Evolutionary conservation across 2,113 vertebrate species (phyloP).

Genomic region (Diadophis punctatus): DNA sequence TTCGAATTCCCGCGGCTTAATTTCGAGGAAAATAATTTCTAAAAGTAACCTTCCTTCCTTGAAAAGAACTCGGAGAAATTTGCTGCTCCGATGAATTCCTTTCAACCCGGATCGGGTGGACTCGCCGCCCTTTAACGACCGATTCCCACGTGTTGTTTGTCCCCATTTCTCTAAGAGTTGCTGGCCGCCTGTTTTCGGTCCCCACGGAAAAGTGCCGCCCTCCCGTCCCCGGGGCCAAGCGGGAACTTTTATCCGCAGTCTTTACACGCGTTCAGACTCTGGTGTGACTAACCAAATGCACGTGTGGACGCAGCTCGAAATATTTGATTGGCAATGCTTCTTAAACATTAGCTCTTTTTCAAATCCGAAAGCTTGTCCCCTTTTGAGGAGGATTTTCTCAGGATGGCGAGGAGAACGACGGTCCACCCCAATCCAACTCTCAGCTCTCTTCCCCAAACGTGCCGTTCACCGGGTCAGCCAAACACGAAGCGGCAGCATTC

Average conservation of each 20-base stretch:
- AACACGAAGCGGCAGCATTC: neutral
- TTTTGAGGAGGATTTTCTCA: neutral
- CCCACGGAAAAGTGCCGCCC: neutral
- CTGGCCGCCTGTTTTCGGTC: neutral
- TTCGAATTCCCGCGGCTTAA: neutral
- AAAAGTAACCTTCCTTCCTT: too few species aligned
- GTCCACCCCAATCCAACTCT: neutral
- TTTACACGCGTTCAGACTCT: neutral
- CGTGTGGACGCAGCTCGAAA: neutral
- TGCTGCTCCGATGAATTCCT: neutral
- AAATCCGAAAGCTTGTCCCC: neutral
- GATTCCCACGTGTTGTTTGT: neutral
- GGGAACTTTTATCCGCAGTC: neutral
- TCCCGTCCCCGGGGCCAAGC: neutral
- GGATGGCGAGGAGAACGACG: neutral
- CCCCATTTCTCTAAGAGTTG: neutral
- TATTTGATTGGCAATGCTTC: neutral
- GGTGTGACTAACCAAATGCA: neutral
- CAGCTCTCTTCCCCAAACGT: neutral
- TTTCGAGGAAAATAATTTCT: neutral
- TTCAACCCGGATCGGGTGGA: neutral
- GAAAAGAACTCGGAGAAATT: neutral
- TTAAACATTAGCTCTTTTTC: neutral
- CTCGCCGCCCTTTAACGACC: neutral
- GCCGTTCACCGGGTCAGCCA: neutral